Base-by-base conservation (phyloP, 1,140 invertebrate species). In the Heliconius himera region DNA sequence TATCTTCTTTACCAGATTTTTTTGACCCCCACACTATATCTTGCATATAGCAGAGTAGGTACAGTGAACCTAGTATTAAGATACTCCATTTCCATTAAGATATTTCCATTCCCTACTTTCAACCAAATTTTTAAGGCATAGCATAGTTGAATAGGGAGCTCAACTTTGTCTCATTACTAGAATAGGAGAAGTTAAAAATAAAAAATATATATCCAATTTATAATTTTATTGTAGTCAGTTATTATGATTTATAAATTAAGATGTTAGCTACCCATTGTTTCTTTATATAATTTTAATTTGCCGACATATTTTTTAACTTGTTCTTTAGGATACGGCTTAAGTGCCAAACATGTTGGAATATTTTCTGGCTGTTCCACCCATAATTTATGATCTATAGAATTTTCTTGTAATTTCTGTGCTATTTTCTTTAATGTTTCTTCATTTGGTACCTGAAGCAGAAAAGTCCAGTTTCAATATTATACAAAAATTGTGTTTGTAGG, bases 281-380 rank as follows among this genome's bases (percentile, higher is more conserved):
- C 85, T 88, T 92, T 93, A 80, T 94, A 95, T 46, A 99, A 94
- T 95, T 99, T 99, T 76, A 98, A 97, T 91, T 98, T 97, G 87
- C 97, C 98, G 79, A 99, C 97, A 95, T 96, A 98, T 85, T 97
- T 96, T 87, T 99, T 97, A 20, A 99, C 95, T 76, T 96, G 95
- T 70, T 97, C 96, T 94, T 99, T 99, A 1, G 96, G 96, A 92
- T 99, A 99, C 11, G 99, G 99, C 94, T 99, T 99, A 1, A 97
- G 94, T 41, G 98, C 99, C 80, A 99, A 94, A 94, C 99, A 99
- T 2, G 99, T 99, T 66, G 98, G 96, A 89, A 99, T 97, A 94
- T 99, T 98, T 95, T 99, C 99, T 18, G 99, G 99, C 88, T 99
- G 98, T 95, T 99, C 99, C 81, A 98, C 97, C 99, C 99, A 99